These are phyloP conservation scores for Riparia riparia DNA, from an alignment of 2,113 vertebrate genomes.

Conservation along the genomic window DNA sequence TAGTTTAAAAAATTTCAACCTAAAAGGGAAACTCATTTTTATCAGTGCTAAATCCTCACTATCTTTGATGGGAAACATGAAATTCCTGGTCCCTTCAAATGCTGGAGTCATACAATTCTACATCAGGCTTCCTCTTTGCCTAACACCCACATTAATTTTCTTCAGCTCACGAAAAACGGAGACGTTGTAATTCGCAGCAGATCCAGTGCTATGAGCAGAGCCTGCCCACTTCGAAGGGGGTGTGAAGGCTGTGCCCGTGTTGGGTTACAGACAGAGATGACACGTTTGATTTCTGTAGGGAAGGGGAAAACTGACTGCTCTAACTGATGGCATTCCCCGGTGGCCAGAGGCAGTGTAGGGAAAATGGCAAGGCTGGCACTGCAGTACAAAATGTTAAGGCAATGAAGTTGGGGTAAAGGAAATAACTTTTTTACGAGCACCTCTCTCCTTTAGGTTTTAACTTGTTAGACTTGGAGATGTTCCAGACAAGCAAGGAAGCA, in stretches of 20 bases:
- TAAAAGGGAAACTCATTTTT: background rate
- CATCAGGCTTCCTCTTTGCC: background rate
- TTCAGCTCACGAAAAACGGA: background rate
- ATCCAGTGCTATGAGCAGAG: background rate
- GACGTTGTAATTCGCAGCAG: background rate
- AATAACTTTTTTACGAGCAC: background rate
- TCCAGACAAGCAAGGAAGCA: background rate
- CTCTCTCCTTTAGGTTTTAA: background rate
- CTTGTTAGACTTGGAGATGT: background rate
- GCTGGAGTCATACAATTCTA: background rate
- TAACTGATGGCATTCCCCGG: slow-evolving; percentile 7
- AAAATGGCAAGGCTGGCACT: background rate
- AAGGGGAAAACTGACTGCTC: slow-evolving; percentile 47
- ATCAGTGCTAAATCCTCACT: background rate
- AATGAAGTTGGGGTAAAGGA: background rate
- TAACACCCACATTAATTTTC: background rate
- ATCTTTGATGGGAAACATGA: background rate
- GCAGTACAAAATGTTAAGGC: background rate
- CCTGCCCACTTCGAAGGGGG: background rate
- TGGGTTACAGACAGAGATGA: background rate
- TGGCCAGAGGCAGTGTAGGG: background rate
- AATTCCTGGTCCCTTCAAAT: background rate
- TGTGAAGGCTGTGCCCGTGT: background rate
- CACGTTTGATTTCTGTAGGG: slow-evolving; percentile 66
- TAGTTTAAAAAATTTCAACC: background rate